Evolutionary conservation across 2,888 invertebrate species (phyloP).

Genomic region (Byasa hedistus): DNA sequence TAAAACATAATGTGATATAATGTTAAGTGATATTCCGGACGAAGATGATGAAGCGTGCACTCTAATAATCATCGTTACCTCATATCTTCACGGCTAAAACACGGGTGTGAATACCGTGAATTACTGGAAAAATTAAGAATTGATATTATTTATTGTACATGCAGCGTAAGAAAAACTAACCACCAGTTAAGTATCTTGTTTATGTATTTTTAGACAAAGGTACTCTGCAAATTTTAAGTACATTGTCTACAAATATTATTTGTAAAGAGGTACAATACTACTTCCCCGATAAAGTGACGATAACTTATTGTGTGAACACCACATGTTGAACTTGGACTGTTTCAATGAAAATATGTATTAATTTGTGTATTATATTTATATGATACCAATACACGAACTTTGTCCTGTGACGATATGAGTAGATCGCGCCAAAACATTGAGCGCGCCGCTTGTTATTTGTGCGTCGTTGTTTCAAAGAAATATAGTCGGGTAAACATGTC

Average conservation of each 20-base stretch:
- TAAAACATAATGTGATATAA: too few relatives aligned
- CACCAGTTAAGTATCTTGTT: too few relatives aligned
- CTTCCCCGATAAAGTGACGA: background rate
- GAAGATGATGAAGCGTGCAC: too few relatives aligned
- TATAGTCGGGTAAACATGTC: conserved; percentile 64
- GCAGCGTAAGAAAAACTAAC: too few relatives aligned
- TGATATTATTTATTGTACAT: too few relatives aligned
- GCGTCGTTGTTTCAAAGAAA: conserved; percentile 53
- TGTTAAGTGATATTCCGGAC: too few relatives aligned
- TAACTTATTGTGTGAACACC: background rate
- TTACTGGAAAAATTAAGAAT: too few relatives aligned
- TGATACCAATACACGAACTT: conserved; percentile 51
- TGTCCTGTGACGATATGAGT: conserved; percentile 51
- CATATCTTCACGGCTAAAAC: too few relatives aligned
- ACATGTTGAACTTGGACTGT: background rate
- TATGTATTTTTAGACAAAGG: background rate
- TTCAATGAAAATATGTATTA: too few relatives aligned
- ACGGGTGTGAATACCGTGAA: too few relatives aligned
- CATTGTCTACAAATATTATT: background rate
- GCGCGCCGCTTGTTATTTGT: conserved; percentile 46
- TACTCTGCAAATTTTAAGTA: too few relatives aligned
- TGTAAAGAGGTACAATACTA: background rate
- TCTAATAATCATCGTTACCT: too few relatives aligned
- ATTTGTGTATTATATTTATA: conserved; percentile 6
- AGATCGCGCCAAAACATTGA: conserved; percentile 61